These are phyloP conservation scores for Xestia ashworthii DNA, from an alignment of 2,888 invertebrate genomes.

Conservation along the genomic window DNA sequence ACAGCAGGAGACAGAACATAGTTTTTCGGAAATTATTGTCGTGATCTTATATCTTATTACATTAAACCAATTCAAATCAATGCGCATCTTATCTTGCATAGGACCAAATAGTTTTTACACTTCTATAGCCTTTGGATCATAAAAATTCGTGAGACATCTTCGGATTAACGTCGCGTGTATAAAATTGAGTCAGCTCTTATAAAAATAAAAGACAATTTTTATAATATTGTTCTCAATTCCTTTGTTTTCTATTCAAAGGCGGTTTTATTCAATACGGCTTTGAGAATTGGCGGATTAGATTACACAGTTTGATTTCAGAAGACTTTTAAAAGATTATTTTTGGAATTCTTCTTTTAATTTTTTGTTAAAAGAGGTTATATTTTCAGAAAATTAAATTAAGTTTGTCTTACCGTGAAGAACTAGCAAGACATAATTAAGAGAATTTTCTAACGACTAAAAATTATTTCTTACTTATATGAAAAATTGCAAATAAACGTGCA, in stretches of 20 bases:
- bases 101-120: background rate
- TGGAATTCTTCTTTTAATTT: no score
- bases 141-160: conserved; percentile 19
- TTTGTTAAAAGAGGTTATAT: background rate
- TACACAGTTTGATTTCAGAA: conserved; percentile 15
- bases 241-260: conserved; percentile 41
- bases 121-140: background rate
- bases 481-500: background rate
- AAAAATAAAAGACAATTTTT: conserved; percentile 28
- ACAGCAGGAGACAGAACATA: no score
- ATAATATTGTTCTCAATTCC: conserved; percentile 30
- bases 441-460: background rate
- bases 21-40: no score
- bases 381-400: background rate
- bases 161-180: conserved; percentile 10
- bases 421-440: background rate
- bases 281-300: conserved; percentile 21
- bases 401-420: background rate
- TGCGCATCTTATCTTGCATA: no score
- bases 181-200: conserved; percentile 19
- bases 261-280: conserved; percentile 21
- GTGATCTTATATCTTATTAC: background rate
- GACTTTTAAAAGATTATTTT: background rate
- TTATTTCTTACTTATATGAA: background rate
- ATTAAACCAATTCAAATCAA: background rate